Percentiles rank a stretch among this genome's conserved stretches.
Evolutionary conservation across 2,797 vertebrate species (phyloP).

Genomic region (Rhinogobio ventralis): DNA sequence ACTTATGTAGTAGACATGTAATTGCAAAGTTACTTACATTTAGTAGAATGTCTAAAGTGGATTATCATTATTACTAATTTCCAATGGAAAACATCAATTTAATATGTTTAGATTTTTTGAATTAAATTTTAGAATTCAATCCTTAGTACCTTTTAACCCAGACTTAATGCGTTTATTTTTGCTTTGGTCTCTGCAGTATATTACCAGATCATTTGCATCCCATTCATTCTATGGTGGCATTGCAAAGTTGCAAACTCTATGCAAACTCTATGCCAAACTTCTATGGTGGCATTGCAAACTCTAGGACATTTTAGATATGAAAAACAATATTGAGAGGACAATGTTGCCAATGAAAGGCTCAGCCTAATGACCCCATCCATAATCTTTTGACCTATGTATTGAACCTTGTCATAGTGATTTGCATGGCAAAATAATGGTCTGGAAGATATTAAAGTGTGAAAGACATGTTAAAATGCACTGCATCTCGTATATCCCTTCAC

Average conservation of each 20-base stretch:
- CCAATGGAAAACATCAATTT: not conserved
- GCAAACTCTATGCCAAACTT: not conserved
- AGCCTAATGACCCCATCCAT: slow-evolving; percentile 34
- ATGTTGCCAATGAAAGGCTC: slow-evolving; percentile 73
- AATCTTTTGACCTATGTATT: slow-evolving; percentile 22
- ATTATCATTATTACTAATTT: not conserved
- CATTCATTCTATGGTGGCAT: slow-evolving; percentile 3
- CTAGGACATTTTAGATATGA: not conserved
- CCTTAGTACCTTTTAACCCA: not conserved
- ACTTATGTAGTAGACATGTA: not conserved
- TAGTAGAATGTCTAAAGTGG: not conserved
- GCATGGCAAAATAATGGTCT: slow-evolving; percentile 42
- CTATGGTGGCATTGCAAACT: not conserved
- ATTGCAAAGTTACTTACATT: not conserved
- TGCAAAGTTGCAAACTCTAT: not conserved
- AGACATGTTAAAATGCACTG: not conserved
- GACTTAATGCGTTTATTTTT: not conserved
- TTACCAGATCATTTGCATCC: slow-evolving; percentile 1
- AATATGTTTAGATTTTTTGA: not conserved
- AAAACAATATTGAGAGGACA: not conserved
- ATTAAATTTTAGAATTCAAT: not conserved
- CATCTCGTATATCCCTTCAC: not conserved
- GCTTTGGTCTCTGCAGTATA: not conserved
- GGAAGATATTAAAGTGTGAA: not conserved
- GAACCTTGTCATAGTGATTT: slow-evolving; percentile 30